Conservation (phyloP, 2,888 invertebrate genomes). For the Uropetala carovei region DNA sequence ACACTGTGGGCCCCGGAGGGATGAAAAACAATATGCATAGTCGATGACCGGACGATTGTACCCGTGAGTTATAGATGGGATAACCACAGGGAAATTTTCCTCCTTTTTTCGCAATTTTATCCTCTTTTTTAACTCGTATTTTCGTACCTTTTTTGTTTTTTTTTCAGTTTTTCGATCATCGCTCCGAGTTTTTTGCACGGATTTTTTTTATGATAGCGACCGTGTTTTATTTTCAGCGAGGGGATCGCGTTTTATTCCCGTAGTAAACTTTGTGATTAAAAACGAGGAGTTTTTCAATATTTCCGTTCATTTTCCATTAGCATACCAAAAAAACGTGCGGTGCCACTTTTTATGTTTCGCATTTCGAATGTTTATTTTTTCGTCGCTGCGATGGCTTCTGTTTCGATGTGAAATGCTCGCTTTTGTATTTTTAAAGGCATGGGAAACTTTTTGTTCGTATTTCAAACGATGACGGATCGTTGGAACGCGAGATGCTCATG, state of each 20-base stretch:
- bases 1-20: constrained; percentile 1
- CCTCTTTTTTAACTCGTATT: neutral
- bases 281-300: constrained; percentile 36
- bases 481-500: neutral
- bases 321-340: neutral
- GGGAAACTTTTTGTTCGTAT: neutral
- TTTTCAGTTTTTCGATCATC: neutral
- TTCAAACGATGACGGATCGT: neutral
- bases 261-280: constrained; percentile 39
- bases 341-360: constrained; percentile 20
- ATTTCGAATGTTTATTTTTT: constrained; percentile 4
- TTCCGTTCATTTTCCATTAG: constrained; percentile 60
- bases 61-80: constrained; percentile 40
- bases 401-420: neutral
- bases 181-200: constrained; percentile 37
- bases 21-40: constrained; percentile 62
- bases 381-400: neutral
- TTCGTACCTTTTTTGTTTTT: neutral
- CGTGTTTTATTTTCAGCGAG: constrained; percentile 29
- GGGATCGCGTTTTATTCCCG: neutral
- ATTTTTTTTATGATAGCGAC: constrained; percentile 57
- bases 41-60: constrained; percentile 53
- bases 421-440: neutral
- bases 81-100: neutral
- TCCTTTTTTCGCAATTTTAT: constrained; percentile 3